Conservation (phyloP, 2,888 invertebrate species). For the Alloplasta piceator region DNA sequence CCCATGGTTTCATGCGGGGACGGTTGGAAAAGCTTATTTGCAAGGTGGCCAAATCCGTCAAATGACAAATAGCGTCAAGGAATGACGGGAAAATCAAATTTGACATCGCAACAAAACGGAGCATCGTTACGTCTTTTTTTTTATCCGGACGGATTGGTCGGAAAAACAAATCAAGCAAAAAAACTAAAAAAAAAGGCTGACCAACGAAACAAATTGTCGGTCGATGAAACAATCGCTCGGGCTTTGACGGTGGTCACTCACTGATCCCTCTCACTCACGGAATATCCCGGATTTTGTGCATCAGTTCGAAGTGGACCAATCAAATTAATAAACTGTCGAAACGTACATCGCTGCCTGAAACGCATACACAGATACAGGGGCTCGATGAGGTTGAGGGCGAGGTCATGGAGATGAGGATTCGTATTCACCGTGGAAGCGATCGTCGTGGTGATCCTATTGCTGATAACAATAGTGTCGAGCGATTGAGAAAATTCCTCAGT, state of each 20-base stretch:
- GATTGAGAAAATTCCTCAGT: constrained; percentile 45
- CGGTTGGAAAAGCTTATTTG: background rate
- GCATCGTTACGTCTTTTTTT: no score
- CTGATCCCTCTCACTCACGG: constrained; percentile 38
- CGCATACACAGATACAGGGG: constrained; percentile 43
- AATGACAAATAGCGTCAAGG: no score
- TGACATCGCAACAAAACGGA: no score
- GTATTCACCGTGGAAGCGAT: constrained; percentile 41
- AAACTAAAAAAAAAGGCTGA: background rate
- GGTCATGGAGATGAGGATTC: constrained; percentile 30
- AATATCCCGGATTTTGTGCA: constrained; percentile 63
- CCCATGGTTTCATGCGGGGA: background rate
- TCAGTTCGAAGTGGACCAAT: constrained; percentile 75
- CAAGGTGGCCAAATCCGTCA: background rate
- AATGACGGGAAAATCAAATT: no score
- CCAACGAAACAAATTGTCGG: constrained; percentile 31
- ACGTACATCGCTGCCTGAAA: constrained; percentile 69
- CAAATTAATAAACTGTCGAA: constrained; percentile 82
- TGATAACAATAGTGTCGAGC: constrained; percentile 26
- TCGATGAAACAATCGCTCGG: constrained; percentile 60
- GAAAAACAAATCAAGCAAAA: constrained; percentile 11
- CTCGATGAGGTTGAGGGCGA: constrained; percentile 20
- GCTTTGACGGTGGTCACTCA: constrained; percentile 66
- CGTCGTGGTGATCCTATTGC: constrained; percentile 22
- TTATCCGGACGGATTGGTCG: background rate